Evolutionary conservation across 2,797 vertebrate genomes (phyloP).

Genomic region (Pseudomugil gertrudae): DNA sequence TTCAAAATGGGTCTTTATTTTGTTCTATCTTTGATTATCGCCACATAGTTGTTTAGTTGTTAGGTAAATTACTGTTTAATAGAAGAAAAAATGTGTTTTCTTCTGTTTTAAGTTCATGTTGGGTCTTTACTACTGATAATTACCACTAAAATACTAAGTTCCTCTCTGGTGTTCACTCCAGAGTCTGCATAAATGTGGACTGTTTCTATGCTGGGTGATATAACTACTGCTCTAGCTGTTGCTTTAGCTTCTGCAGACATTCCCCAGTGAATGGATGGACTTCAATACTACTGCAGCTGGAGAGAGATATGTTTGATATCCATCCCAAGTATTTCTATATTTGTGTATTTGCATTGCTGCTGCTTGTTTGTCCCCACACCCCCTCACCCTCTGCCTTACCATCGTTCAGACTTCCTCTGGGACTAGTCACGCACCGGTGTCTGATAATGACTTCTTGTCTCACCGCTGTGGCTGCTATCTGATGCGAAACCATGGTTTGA

Average conservation of each 20-base stretch:
- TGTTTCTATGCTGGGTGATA: constrained; percentile 39
- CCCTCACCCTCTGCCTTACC: constrained; percentile 11
- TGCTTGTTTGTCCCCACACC: constrained; percentile 13
- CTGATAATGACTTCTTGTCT: constrained; percentile 62
- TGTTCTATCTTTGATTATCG: neutral
- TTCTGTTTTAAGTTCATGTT: constrained; percentile 8
- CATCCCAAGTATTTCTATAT: constrained; percentile 15
- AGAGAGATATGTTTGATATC: constrained; percentile 16
- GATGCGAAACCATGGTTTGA: constrained; percentile 47
- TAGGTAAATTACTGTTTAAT: neutral
- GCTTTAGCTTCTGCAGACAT: constrained; percentile 43
- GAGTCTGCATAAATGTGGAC: constrained; percentile 37
- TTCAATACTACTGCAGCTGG: constrained; percentile 46
- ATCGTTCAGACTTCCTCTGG: constrained; percentile 29
- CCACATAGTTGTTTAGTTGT: neutral
- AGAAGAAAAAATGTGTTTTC: constrained; percentile 24
- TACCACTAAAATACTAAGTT: constrained; percentile 43
- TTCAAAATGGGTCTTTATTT: neutral
- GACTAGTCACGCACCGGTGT: constrained; percentile 35
- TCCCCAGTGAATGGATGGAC: constrained; percentile 51
- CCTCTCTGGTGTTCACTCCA: constrained; percentile 48
- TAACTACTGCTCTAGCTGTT: constrained; percentile 42
- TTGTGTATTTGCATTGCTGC: constrained; percentile 30
- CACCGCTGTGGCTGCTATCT: constrained; percentile 34
- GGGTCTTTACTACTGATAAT: constrained; percentile 22